Conservation (phyloP, 2,113 vertebrate species). For the Pitta sordida region DNA sequence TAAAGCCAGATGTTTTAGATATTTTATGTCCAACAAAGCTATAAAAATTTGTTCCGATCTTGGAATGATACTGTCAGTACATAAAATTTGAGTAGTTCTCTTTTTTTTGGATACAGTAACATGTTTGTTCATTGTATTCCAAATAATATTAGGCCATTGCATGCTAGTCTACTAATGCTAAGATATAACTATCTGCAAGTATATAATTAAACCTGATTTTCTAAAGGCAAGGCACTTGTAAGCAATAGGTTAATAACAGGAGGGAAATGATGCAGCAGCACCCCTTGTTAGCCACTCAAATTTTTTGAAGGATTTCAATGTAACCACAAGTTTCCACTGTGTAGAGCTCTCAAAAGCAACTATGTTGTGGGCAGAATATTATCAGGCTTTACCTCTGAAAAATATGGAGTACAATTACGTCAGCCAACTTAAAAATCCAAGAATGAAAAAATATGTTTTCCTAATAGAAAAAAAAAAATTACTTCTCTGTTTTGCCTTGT, state of each 20-base stretch:
- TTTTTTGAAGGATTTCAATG: background rate
- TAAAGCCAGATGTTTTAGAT: constrained; percentile 12
- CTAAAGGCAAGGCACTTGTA: background rate
- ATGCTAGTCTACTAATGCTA: background rate
- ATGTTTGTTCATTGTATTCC: background rate
- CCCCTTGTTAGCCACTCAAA: background rate
- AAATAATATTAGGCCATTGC: background rate
- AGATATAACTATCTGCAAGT: background rate
- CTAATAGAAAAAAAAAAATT: background rate
- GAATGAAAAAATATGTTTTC: background rate
- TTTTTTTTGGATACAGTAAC: background rate
- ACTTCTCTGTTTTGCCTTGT: background rate
- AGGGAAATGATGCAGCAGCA: background rate
- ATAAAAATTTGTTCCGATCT: background rate
- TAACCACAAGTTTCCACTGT: background rate
- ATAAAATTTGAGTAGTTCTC: background rate
- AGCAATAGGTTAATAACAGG: background rate
- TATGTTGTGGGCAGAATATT: background rate
- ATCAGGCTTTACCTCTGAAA: constrained; percentile 12
- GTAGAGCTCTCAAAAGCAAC: background rate
- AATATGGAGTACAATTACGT: background rate
- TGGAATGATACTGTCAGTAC: background rate
- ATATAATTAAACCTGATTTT: background rate
- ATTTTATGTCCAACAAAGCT: background rate
- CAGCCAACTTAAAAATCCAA: background rate